Conservation (phyloP, 1,140 invertebrate genomes). For the Drosophila littoralis region DNA sequence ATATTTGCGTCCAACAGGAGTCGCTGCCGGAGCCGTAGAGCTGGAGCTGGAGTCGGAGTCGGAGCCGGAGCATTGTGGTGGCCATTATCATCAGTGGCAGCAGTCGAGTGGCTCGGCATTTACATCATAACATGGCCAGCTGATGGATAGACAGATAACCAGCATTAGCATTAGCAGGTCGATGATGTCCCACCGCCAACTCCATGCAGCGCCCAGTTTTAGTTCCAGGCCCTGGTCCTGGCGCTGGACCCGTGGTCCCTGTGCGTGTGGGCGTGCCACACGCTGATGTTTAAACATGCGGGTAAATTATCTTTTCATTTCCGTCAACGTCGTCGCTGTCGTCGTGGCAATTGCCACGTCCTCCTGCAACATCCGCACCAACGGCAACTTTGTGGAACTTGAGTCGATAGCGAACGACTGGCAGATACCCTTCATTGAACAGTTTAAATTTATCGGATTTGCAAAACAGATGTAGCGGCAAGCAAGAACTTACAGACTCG, state of each 20-base stretch:
- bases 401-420: not conserved
- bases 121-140: constrained; percentile 76
- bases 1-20: constrained; percentile 64
- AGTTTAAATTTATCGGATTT: no score
- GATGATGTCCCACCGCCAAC: constrained; percentile 36
- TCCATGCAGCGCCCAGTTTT: not conserved
- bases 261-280: constrained; percentile 42
- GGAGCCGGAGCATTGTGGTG: constrained; percentile 19
- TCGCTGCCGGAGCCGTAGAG: constrained; percentile 32
- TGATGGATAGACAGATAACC: constrained; percentile 81
- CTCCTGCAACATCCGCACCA: constrained; percentile 5
- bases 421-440: not conserved
- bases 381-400: not conserved
- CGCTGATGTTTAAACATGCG: constrained; percentile 69
- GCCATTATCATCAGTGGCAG: constrained; percentile 49
- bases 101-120: constrained; percentile 51
- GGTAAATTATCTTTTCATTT: constrained; percentile 83
- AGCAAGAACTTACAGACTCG: no score
- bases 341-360: constrained; percentile 52
- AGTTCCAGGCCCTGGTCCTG: not conserved
- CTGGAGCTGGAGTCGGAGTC: constrained; percentile 9
- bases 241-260: not conserved
- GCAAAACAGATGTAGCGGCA: no score
- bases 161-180: constrained; percentile 73
- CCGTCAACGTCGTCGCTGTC: constrained; percentile 56